Percentiles rank a stretch among this genome's conserved stretches.
These are phyloP conservation scores for Diachrysia chrysitis DNA, from an alignment of 2,888 invertebrate species.

Conservation along the genomic window DNA sequence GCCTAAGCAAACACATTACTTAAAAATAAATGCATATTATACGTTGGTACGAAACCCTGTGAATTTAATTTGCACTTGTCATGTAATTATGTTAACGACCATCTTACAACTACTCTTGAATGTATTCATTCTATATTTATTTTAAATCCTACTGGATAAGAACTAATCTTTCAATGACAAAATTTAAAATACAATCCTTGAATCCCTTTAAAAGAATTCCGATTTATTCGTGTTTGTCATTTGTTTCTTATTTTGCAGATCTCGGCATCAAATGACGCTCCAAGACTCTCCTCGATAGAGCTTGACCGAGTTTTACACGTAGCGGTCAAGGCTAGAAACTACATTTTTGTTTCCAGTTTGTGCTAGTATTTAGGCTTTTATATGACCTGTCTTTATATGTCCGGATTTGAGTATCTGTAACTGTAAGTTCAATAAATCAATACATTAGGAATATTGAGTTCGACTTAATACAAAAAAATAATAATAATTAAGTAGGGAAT, in stretches of 20 bases:
- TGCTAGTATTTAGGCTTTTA: background rate
- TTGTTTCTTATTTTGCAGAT: background rate
- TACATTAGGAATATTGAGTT: no score
- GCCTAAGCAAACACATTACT: no score
- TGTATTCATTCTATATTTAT: no score
- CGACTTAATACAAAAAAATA: no score
- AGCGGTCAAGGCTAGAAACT: background rate
- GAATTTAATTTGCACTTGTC: no score
- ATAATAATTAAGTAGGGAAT: no score
- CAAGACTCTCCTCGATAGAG: background rate
- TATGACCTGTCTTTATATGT: background rate
- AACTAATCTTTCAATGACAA: background rate
- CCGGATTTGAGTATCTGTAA: background rate
- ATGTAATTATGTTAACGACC: no score
- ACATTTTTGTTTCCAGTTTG: background rate
- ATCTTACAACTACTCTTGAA: no score
- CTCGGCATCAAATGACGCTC: constrained; percentile 3
- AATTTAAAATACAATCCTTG: background rate
- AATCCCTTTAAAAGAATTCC: background rate
- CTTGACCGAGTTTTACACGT: background rate
- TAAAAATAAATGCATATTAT: no score
- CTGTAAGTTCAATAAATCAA: no score
- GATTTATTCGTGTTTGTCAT: background rate
- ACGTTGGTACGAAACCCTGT: no score
- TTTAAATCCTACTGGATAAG: background rate